A percentile compares a stretch with the other conserved stretches of the same genome.
Conservation (phyloP, 2,888 invertebrate genomes). For the Arctia plantaginis region DNA sequence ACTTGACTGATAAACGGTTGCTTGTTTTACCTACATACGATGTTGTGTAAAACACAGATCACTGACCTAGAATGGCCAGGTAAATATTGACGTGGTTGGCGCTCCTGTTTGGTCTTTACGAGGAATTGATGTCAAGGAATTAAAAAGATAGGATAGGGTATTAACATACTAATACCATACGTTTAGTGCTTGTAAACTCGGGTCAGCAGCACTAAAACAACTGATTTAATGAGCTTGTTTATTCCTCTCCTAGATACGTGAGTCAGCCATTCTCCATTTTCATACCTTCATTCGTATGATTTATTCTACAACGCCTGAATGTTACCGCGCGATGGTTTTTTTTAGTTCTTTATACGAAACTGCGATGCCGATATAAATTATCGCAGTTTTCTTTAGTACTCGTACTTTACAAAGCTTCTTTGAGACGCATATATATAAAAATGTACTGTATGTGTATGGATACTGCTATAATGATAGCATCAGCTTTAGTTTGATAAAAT, state of each 20-base stretch:
- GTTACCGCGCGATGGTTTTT: too few relatives aligned
- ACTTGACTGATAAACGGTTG: constrained; percentile 21
- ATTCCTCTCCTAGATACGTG: neutral
- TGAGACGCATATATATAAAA: too few relatives aligned
- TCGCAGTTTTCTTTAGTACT: too few relatives aligned
- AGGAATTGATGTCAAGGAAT: constrained; percentile 24
- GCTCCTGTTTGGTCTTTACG: constrained; percentile 8
- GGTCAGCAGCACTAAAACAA: neutral
- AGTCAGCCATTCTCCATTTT: neutral
- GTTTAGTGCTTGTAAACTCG: neutral
- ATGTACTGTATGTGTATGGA: too few relatives aligned
- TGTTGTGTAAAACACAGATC: constrained; percentile 42
- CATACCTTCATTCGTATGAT: neutral
- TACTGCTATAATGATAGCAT: too few relatives aligned
- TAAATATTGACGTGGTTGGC: constrained; percentile 27
- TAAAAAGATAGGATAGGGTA: neutral
- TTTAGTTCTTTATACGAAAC: too few relatives aligned
- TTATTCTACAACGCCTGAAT: too few relatives aligned
- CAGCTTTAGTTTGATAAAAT: too few relatives aligned
- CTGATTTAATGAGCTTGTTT: neutral
- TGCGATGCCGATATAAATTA: too few relatives aligned
- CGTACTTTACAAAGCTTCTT: too few relatives aligned
- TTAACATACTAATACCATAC: neutral
- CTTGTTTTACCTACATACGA: constrained; percentile 40
- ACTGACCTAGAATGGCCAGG: constrained; percentile 32